phyloP scores from a whole-genome alignment of 1,140 invertebrate genomes.

The Reticulitermes speratus region DNA sequence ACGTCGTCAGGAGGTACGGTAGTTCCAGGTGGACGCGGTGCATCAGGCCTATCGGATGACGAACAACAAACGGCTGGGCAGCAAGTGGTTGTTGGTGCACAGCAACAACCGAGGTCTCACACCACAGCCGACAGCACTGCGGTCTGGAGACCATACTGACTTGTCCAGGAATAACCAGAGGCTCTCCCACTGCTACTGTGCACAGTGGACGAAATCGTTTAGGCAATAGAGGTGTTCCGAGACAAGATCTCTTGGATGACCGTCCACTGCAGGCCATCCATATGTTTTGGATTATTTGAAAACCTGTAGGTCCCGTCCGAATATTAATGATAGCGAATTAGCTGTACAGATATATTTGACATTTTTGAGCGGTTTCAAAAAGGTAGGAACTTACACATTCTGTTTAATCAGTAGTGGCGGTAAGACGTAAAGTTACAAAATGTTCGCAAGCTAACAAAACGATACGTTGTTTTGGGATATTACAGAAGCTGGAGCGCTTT shows the following conservation, averaged over 20 bases:
- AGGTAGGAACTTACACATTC: not conserved
- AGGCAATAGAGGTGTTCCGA: not conserved
- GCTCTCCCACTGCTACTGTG: not conserved
- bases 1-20: slow-evolving; percentile 12
- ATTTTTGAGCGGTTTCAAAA: too few species aligned
- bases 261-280: too few species aligned
- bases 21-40: not conserved
- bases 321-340: not conserved
- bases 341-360: too few species aligned
- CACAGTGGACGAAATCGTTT: not conserved
- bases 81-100: not conserved
- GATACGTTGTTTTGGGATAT: not conserved
- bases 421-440: not conserved
- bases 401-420: not conserved
- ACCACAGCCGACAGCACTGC: slow-evolving; percentile 28
- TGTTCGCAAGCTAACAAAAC: not conserved
- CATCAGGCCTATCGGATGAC: not conserved
- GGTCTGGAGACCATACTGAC: slow-evolving; percentile 29
- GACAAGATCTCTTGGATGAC: too few species aligned
- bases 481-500: not conserved
- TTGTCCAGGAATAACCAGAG: not conserved
- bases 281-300: not conserved
- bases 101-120: slow-evolving; percentile 27
- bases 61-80: not conserved
- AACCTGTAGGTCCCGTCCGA: not conserved